Conservation (phyloP, 1,140 invertebrate species). For the Brachionus koreanus region DNA sequence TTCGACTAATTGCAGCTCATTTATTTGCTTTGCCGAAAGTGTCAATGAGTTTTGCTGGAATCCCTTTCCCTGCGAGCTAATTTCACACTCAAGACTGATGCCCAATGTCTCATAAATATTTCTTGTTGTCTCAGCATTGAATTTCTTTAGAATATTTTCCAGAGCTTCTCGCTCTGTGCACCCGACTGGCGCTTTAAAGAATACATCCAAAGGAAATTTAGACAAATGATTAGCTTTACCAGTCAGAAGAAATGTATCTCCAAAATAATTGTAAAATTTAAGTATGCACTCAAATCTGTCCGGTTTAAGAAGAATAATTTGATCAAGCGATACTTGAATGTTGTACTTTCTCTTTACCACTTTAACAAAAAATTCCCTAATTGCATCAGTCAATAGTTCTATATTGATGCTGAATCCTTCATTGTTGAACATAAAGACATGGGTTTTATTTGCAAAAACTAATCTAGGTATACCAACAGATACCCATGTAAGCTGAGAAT, state of each 20-base stretch:
- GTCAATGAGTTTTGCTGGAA: not conserved
- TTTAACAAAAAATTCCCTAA: not conserved
- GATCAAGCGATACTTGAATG: not conserved
- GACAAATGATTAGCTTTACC: not conserved
- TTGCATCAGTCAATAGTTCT: not conserved
- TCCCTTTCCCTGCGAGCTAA: not conserved
- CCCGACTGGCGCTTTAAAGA: not conserved
- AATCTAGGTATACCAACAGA: not conserved
- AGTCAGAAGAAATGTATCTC: not conserved
- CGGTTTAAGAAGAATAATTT: not conserved
- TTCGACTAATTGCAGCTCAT: not conserved
- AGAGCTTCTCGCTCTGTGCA: not conserved
- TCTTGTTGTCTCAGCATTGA: not conserved
- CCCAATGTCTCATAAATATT: not conserved
- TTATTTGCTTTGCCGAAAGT: slow-evolving; percentile 13
- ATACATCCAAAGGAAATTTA: not conserved
- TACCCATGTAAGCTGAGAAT: not conserved
- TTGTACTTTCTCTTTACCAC: not conserved
- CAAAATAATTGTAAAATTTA: not conserved
- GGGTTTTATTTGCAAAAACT: not conserved
- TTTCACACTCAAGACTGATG: not conserved
- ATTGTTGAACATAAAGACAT: slow-evolving; percentile 1
- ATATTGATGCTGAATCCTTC: slow-evolving; percentile 12
- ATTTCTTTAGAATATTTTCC: not conserved
- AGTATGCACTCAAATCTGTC: not conserved